phyloP scores from a whole-genome alignment of 2,797 vertebrate species.

The Sebastiscus albofasciatus region DNA sequence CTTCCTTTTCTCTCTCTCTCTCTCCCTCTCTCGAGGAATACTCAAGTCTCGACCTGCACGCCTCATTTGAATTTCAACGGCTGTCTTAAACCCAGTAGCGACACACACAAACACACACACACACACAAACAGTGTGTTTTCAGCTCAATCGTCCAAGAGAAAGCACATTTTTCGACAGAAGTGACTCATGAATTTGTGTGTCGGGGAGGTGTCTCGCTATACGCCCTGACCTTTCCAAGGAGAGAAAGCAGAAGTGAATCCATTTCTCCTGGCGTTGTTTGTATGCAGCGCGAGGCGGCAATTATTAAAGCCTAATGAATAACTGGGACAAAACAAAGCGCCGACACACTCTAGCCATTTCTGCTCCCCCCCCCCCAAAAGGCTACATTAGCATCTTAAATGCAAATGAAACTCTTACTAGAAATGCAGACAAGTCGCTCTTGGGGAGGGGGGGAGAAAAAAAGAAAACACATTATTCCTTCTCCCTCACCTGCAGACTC shows the following conservation, averaged over 20 bases:
- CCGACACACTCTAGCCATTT: conserved; percentile 46
- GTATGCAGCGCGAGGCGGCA: conserved; percentile 53
- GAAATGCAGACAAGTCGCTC: conserved; percentile 55
- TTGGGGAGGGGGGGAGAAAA: not conserved
- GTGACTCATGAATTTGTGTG: conserved; percentile 27
- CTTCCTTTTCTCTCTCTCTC: not conserved
- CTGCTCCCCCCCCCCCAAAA: conserved; percentile 68
- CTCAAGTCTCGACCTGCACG: conserved; percentile 29
- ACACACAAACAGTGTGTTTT: not conserved
- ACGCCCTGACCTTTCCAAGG: conserved; percentile 71
- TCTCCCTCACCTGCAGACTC: not conserved
- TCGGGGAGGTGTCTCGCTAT: conserved; percentile 20
- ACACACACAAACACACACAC: not conserved
- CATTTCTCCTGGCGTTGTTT: conserved; percentile 63
- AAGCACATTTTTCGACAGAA: conserved; percentile 50
- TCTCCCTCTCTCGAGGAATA: not conserved
- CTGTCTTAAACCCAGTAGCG: conserved; percentile 12
- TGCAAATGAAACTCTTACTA: conserved; percentile 71
- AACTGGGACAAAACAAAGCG: conserved; percentile 66
- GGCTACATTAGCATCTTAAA: conserved; percentile 83
- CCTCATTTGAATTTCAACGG: conserved; percentile 60
- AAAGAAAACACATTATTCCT: not conserved
- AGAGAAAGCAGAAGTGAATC: conserved; percentile 55
- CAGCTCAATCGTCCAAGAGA: conserved; percentile 45
- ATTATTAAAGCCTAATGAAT: conserved; percentile 77